A percentile compares a stretch with the other conserved stretches of the same genome.
Evolutionary conservation across 2,113 vertebrate genomes (phyloP).

Genomic region (Phalacrocorax brasilianus): DNA sequence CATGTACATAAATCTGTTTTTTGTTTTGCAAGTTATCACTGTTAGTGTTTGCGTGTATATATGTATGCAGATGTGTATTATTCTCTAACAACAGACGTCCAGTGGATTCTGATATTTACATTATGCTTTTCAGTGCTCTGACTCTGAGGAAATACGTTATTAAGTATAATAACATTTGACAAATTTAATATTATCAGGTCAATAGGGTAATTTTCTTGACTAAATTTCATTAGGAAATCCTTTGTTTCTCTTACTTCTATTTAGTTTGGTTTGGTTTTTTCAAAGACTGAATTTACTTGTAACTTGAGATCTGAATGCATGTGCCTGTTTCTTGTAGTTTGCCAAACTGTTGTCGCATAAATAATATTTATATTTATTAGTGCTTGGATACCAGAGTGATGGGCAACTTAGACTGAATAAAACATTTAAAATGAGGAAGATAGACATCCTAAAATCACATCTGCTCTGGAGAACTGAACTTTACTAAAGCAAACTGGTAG

Average conservation of each 20-base stretch:
- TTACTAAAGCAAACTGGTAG: neutral
- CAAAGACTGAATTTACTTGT: neutral
- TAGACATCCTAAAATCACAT: neutral
- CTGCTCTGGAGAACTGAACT: neutral
- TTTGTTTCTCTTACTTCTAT: neutral
- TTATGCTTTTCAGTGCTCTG: neutral
- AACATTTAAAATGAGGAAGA: neutral
- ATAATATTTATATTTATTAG: neutral
- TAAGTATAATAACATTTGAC: neutral
- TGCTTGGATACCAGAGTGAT: neutral
- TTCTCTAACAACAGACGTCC: neutral
- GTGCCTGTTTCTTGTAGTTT: neutral
- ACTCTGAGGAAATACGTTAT: neutral
- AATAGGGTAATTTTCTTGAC: neutral
- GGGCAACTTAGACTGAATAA: neutral
- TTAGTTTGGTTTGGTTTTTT: neutral
- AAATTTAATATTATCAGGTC: neutral
- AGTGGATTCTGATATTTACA: neutral
- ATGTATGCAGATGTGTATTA: neutral
- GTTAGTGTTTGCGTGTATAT: neutral
- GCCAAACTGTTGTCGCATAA: neutral
- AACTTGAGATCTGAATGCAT: neutral
- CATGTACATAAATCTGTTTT: neutral
- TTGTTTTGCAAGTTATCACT: neutral
- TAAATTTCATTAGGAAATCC: slow-evolving; percentile 14